These are phyloP conservation scores for Hoplostethus atlanticus DNA, from an alignment of 2,797 vertebrate species.

Conservation along the genomic window DNA sequence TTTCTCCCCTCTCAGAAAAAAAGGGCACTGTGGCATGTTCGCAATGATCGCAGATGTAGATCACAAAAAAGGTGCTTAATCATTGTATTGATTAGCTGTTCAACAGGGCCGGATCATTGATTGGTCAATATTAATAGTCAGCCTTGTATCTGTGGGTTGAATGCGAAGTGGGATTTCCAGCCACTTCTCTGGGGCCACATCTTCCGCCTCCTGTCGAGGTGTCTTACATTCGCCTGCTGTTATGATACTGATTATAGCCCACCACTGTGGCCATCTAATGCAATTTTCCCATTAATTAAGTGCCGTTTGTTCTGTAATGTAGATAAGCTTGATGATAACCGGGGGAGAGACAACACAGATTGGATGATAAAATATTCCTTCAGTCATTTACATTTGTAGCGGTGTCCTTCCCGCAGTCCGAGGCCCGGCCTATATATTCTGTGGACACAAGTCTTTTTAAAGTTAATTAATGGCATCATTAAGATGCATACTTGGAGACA, in stretches of 20 bases:
- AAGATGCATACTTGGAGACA: slow-evolving; percentile 54
- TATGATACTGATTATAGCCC: slow-evolving; percentile 56
- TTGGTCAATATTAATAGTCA: slow-evolving; percentile 52
- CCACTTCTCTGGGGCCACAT: slow-evolving; percentile 54
- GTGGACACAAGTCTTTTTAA: slow-evolving; percentile 62
- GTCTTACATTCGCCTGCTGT: slow-evolving; percentile 44
- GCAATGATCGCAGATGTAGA: slow-evolving; percentile 20
- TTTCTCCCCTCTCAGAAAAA: slow-evolving; percentile 34
- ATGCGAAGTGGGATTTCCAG: slow-evolving; percentile 45
- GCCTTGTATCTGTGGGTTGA: slow-evolving; percentile 34
- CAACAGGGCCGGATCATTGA: slow-evolving; percentile 39
- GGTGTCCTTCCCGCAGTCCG: slow-evolving; percentile 42
- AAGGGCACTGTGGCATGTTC: slow-evolving; percentile 19
- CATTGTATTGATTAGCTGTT: slow-evolving; percentile 49
- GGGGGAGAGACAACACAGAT: slow-evolving; percentile 54
- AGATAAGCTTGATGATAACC: slow-evolving; percentile 58
- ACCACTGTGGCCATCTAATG: slow-evolving; percentile 56
- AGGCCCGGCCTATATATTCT: slow-evolving; percentile 44
- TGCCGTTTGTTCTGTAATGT: slow-evolving; percentile 57
- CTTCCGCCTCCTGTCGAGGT: slow-evolving; percentile 45
- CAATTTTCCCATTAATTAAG: slow-evolving; percentile 72
- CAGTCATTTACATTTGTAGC: slow-evolving; percentile 65
- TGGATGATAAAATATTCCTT: slow-evolving; percentile 56
- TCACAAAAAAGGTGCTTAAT: slow-evolving; percentile 19
- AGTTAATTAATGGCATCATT: slow-evolving; percentile 73